Conservation (phyloP, 1,140 invertebrate species). For the Drosophila subobscura region DNA sequence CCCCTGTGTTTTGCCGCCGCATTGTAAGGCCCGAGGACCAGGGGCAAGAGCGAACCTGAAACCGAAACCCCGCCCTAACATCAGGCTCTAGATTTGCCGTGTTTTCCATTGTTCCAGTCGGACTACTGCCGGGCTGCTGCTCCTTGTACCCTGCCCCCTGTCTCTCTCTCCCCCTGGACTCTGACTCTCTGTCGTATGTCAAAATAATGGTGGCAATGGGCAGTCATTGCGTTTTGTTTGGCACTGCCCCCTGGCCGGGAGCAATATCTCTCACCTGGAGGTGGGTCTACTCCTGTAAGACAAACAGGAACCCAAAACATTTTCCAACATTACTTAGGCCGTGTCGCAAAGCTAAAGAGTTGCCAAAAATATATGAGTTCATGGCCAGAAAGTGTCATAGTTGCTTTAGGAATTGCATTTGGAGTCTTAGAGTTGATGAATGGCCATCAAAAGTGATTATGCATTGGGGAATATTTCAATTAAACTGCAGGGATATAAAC, state of each 20-base stretch:
- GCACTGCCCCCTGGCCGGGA: conserved; percentile 23
- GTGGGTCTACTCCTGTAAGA: background rate
- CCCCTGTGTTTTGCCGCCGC: conserved; percentile 27
- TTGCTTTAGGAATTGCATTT: too few species aligned
- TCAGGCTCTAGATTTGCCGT: conserved; percentile 32
- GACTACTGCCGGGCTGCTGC: conserved; percentile 9
- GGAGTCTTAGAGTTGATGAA: too few species aligned
- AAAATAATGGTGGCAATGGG: conserved; percentile 68
- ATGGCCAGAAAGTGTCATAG: too few species aligned
- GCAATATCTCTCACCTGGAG: conserved; percentile 40
- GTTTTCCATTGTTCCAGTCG: conserved; percentile 58
- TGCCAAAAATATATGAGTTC: background rate
- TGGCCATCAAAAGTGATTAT: too few species aligned
- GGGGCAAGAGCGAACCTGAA: background rate
- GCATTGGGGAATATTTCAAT: too few species aligned
- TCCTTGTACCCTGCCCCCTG: background rate
- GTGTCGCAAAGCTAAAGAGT: background rate
- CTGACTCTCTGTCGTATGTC: conserved; percentile 66
- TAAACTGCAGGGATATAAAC: too few species aligned
- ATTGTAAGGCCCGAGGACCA: conserved; percentile 62
- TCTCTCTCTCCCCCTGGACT: conserved; percentile 12
- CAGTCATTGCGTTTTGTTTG: conserved; percentile 48
- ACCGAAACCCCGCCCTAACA: conserved; percentile 40
- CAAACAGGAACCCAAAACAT: background rate
- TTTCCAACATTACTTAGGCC: background rate